phyloP scores from a whole-genome alignment of 64 coral and sea anemone species.

The Montipora capricornis region DNA sequence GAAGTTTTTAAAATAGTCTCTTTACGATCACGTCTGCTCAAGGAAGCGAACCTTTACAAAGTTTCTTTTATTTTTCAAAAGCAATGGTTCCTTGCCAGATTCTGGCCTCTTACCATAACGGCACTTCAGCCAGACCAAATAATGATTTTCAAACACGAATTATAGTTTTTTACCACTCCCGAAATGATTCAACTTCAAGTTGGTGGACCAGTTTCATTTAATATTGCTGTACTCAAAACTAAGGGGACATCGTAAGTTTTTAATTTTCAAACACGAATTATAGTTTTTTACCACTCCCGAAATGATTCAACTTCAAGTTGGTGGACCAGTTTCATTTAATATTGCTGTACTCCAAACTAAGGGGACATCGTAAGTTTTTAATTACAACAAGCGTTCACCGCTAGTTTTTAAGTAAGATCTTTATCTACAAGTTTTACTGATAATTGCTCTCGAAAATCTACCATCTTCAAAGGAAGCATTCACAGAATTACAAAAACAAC shows the following conservation, averaged over 20 bases:
- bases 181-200: neutral
- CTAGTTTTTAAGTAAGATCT: neutral
- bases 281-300: no score
- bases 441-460: slow-evolving; percentile 7
- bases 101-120: no score
- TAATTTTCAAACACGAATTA: no score
- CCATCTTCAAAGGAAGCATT: neutral
- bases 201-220: neutral
- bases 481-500: neutral
- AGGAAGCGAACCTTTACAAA: neutral
- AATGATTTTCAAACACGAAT: no score
- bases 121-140: no score
- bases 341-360: neutral
- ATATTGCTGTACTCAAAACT: neutral
- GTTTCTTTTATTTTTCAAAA: neutral
- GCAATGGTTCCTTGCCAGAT: no score
- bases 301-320: neutral
- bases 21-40: neutral
- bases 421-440: neutral
- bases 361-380: neutral
- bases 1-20: neutral
- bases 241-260: neutral
- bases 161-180: no score
- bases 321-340: neutral
- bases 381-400: neutral